Percentiles rank a stretch among this genome's conserved stretches.
Conservation (phyloP, 1,140 invertebrate genomes). For the Drosophila sproati region DNA sequence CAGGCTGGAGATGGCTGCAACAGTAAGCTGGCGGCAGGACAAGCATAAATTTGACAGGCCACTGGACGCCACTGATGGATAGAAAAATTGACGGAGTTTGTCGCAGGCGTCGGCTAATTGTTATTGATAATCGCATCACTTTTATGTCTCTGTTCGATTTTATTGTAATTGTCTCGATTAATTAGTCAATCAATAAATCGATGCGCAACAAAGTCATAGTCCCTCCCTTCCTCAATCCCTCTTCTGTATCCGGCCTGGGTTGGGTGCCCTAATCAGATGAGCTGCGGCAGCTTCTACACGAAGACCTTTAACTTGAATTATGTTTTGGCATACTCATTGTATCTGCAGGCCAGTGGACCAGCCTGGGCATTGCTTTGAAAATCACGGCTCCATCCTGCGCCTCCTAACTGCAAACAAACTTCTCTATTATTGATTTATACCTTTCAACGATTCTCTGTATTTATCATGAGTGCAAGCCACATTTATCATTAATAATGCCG, state of each 20-base stretch:
- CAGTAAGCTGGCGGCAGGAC: not conserved
- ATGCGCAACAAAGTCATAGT: slow-evolving; percentile 27
- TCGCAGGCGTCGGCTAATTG: slow-evolving; percentile 73
- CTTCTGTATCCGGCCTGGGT: no score
- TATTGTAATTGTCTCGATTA: slow-evolving; percentile 49
- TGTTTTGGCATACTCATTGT: slow-evolving; percentile 79
- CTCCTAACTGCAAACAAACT: slow-evolving; percentile 80
- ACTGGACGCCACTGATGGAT: slow-evolving; percentile 25
- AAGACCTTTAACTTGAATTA: slow-evolving; percentile 76
- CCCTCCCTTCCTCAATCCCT: not conserved
- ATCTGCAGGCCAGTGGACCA: slow-evolving; percentile 49
- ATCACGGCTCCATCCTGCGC: slow-evolving; percentile 67
- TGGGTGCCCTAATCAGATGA: slow-evolving; percentile 63
- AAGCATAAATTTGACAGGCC: slow-evolving; percentile 64
- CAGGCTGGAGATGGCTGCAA: not conserved
- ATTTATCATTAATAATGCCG: slow-evolving; percentile 84
- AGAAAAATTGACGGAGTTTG: slow-evolving; percentile 20
- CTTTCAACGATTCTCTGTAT: slow-evolving; percentile 84
- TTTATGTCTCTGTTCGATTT: slow-evolving; percentile 57
- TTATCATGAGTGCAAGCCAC: slow-evolving; percentile 84
- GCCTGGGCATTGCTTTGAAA: slow-evolving; percentile 24
- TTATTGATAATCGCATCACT: slow-evolving; percentile 72
- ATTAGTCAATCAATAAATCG: slow-evolving; percentile 73
- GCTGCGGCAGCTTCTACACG: slow-evolving; percentile 60
- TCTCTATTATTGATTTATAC: slow-evolving; percentile 84